Conservation (phyloP, 2,888 invertebrate genomes). For the Rhamphomyia laevipes region DNA sequence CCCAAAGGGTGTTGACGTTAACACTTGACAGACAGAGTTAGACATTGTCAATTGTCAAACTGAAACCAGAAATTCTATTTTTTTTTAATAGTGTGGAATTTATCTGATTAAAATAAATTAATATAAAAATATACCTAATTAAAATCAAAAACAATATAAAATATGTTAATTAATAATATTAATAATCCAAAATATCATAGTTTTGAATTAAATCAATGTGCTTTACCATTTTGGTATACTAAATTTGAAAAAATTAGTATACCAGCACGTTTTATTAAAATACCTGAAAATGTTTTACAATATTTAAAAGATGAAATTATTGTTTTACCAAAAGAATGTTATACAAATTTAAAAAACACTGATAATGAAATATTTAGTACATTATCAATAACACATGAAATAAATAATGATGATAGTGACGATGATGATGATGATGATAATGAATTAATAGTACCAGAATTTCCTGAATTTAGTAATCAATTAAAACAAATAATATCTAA, state of each 20-base stretch:
- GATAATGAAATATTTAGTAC: not conserved
- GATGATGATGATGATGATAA: constrained; percentile 12
- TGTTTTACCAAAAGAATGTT: constrained; percentile 18
- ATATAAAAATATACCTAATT: too few species aligned
- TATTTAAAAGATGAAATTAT: constrained; percentile 16
- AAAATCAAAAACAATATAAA: too few species aligned
- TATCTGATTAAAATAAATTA: too few species aligned
- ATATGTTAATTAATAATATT: too few species aligned
- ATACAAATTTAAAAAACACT: not conserved
- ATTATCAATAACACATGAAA: not conserved
- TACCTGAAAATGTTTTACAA: constrained; percentile 12
- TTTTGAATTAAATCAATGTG: constrained; percentile 9
- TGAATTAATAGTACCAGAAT: constrained; percentile 13
- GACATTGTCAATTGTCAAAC: too few species aligned
- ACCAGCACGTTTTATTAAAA: constrained; percentile 7
- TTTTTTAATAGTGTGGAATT: too few species aligned
- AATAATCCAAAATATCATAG: too few species aligned
- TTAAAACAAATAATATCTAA: constrained; percentile 8
- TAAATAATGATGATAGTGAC: constrained; percentile 4
- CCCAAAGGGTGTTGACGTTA: too few species aligned
- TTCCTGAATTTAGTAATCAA: constrained; percentile 14
- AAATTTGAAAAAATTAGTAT: constrained; percentile 15
- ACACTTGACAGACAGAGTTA: too few species aligned
- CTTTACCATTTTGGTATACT: constrained; percentile 14
- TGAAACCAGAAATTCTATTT: too few species aligned